Evolutionary conservation across 1,140 invertebrate genomes (phyloP).

Genomic region (Drosophila tropicalis): DNA sequence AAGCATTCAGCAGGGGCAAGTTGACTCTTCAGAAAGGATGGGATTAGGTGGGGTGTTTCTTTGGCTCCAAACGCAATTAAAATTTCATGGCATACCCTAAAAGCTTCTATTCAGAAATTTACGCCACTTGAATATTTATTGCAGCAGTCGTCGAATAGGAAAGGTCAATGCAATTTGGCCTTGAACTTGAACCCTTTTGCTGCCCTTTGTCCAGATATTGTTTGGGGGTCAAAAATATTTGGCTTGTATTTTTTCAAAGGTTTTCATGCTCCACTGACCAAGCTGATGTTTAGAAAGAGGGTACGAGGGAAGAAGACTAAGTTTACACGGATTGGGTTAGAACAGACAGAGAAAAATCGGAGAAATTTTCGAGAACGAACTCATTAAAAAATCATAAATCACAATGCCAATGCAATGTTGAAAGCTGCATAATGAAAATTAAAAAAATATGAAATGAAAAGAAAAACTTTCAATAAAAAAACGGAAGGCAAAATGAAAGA

Average conservation of each 20-base stretch:
- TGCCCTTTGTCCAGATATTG: slow-evolving; percentile 10
- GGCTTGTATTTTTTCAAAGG: slow-evolving; percentile 22
- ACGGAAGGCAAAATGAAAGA: slow-evolving; percentile 31
- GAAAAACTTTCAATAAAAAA: slow-evolving; percentile 19
- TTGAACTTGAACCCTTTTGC: slow-evolving; percentile 67
- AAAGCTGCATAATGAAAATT: slow-evolving; percentile 53
- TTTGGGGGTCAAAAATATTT: too few species aligned
- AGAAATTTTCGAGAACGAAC: slow-evolving; percentile 22
- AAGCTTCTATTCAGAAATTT: slow-evolving; percentile 32
- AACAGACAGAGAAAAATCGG: not conserved
- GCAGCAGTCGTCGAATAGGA: slow-evolving; percentile 18
- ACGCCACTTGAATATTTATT: slow-evolving; percentile 54
- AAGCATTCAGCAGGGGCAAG: not conserved
- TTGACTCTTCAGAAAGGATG: not conserved
- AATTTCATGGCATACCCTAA: slow-evolving; percentile 60
- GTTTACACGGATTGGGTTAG: not conserved
- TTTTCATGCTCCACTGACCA: slow-evolving; percentile 41
- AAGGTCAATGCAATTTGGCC: slow-evolving; percentile 57
- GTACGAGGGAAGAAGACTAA: not conserved
- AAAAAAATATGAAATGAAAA: not conserved
- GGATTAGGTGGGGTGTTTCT: not conserved
- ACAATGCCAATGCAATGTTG: slow-evolving; percentile 39
- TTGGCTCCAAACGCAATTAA: slow-evolving; percentile 60
- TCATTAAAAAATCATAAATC: slow-evolving; percentile 80
- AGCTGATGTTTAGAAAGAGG: slow-evolving; percentile 25